Evolutionary conservation across 2,113 vertebrate species (phyloP).

Genomic region (Poeciliopsis occidentalis): DNA sequence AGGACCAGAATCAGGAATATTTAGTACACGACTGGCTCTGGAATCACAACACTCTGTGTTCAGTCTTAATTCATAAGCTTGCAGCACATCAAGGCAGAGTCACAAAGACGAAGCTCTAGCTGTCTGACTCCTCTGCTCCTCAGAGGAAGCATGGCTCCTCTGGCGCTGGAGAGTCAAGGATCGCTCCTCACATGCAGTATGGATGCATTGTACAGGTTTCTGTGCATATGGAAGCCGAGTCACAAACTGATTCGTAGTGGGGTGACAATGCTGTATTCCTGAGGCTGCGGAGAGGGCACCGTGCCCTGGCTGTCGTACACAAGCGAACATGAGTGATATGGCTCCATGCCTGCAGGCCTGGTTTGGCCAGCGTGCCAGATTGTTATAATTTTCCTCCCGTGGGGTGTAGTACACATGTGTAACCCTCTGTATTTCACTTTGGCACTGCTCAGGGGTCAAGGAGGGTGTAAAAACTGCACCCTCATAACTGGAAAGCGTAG

Average conservation of each 20-base stretch:
- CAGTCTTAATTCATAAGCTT: slow-evolving; percentile 40
- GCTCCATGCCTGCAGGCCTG: slow-evolving; percentile 41
- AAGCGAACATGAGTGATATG: slow-evolving; percentile 62
- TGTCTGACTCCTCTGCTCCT: slow-evolving; percentile 45
- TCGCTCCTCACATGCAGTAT: slow-evolving; percentile 6
- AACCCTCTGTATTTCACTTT: slow-evolving; percentile 53
- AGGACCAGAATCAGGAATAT: slow-evolving; percentile 52
- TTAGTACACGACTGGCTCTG: slow-evolving; percentile 47
- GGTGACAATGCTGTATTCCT: slow-evolving; percentile 37
- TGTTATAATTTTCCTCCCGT: slow-evolving; percentile 59
- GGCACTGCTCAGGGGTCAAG: slow-evolving; percentile 28
- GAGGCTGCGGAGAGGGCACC: slow-evolving; percentile 32
- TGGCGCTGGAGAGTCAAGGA: slow-evolving; percentile 22
- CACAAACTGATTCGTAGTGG: not conserved
- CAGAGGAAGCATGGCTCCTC: slow-evolving; percentile 53
- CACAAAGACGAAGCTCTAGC: slow-evolving; percentile 45
- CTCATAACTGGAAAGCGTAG: not conserved
- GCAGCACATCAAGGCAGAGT: slow-evolving; percentile 47
- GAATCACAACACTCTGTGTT: slow-evolving; percentile 56
- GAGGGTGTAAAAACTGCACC: slow-evolving; percentile 2
- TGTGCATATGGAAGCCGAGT: slow-evolving; percentile 7
- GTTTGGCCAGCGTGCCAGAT: slow-evolving; percentile 59
- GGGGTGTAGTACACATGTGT: slow-evolving; percentile 20
- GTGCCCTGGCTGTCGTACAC: slow-evolving; percentile 54
- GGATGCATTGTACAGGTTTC: slow-evolving; percentile 10